These are phyloP conservation scores for Lordiphosa mommai DNA, from an alignment of 1,140 invertebrate species.

Conservation along the genomic window DNA sequence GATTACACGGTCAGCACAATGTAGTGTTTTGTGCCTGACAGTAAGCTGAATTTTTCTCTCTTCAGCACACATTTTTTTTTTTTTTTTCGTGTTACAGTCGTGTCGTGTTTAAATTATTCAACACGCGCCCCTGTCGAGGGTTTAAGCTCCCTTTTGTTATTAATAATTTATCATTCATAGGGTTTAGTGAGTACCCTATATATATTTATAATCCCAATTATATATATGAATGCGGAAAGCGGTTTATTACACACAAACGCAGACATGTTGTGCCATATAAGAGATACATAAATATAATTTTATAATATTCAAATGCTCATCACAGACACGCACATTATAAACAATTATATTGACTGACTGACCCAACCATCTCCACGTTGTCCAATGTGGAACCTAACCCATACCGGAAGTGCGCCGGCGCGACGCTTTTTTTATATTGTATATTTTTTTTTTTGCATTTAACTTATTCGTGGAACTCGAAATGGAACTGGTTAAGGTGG, in stretches of 20 bases:
- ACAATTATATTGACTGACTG: conserved; percentile 49
- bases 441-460: conserved; percentile 39
- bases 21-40: too few relatives aligned
- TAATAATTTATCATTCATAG: too few relatives aligned
- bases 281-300: conserved; percentile 16
- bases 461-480: conserved; percentile 51
- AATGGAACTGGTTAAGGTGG: conserved; percentile 17
- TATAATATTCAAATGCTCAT: conserved; percentile 55
- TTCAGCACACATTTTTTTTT: too few relatives aligned
- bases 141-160: too few relatives aligned
- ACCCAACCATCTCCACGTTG: conserved; percentile 3
- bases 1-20: too few relatives aligned
- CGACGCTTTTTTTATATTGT: conserved; percentile 22
- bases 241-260: neutral
- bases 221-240: too few relatives aligned
- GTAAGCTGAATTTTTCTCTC: too few relatives aligned
- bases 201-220: too few relatives aligned
- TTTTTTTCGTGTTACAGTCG: too few relatives aligned
- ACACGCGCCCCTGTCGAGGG: too few relatives aligned
- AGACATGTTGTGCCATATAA: neutral
- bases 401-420: conserved; percentile 54
- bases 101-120: too few relatives aligned
- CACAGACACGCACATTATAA: conserved; percentile 61
- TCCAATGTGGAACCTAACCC: neutral
- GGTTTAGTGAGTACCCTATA: too few relatives aligned